Percentiles rank a stretch among this genome's conserved stretches.
These are phyloP conservation scores for Tragelaphus buxtoni DNA, from an alignment of 2,113 vertebrate species.

Conservation along the genomic window DNA sequence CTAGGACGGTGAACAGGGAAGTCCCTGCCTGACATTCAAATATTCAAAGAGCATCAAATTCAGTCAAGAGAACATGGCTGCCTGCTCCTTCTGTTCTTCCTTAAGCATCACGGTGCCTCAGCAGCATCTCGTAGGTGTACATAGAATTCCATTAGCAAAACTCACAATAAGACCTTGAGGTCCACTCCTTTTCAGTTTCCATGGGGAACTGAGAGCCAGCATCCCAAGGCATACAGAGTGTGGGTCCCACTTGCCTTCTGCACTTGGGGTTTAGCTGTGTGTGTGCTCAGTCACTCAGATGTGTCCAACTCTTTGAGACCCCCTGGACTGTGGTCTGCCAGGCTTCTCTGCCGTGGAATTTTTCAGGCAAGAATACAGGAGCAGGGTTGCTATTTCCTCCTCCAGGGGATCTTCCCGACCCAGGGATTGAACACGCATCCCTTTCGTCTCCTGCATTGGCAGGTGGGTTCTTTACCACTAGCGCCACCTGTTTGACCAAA, in stretches of 20 bases:
- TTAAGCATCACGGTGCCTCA: not conserved
- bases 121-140: fast-evolving
- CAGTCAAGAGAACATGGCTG: fast-evolving
- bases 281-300: not conserved
- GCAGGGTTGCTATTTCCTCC: not conserved
- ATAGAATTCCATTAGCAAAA: not conserved
- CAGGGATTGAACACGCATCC: not conserved
- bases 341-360: not conserved
- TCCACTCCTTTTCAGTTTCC: not conserved
- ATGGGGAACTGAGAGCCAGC: no score
- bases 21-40: not conserved
- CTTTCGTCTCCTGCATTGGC: not conserved
- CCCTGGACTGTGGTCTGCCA: not conserved
- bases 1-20: not conserved
- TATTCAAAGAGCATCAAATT: not conserved
- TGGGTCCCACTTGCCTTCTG: no score
- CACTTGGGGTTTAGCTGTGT: not conserved
- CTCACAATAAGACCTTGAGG: not conserved
- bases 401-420: not conserved
- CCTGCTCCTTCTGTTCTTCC: not conserved
- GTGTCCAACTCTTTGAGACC: not conserved
- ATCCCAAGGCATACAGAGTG: fast-evolving
- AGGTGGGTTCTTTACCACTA: not conserved
- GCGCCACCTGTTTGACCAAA: not conserved
- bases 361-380: not conserved